Evolutionary conservation across 2,888 invertebrate species (phyloP).

Genomic region (Papilio demoleus): DNA sequence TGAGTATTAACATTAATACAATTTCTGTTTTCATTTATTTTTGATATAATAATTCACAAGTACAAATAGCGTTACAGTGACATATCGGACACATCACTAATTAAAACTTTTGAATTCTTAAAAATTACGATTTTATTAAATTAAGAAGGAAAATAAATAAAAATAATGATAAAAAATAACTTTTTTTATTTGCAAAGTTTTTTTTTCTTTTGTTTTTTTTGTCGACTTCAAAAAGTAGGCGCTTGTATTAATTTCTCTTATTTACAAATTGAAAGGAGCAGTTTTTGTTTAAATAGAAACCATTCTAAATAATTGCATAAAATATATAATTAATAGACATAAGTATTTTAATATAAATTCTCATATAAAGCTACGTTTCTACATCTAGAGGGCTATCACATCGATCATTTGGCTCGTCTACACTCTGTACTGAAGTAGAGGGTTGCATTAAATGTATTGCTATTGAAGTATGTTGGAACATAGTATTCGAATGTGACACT

Average conservation of each 20-base stretch:
- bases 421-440: slow-evolving; percentile 46
- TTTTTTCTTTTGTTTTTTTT: no score
- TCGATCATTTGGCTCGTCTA: slow-evolving; percentile 49
- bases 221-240: no score
- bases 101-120: neutral
- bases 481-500: neutral
- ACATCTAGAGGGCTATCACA: slow-evolving; percentile 67
- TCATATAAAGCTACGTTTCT: slow-evolving; percentile 54
- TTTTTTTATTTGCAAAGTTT: no score
- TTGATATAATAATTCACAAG: neutral
- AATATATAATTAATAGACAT: neutral
- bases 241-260: no score
- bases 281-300: no score
- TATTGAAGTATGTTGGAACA: neutral
- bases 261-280: no score
- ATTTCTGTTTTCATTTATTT: no score
- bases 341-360: neutral
- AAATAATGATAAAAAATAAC: no score
- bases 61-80: neutral
- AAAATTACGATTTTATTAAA: neutral
- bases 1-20: no score
- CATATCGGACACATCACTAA: neutral
- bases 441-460: slow-evolving; percentile 33
- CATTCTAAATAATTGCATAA: no score
- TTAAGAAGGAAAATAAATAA: no score